Base-by-base conservation (phyloP, 35 echinoderm and acorn worm species). In the Amphiura filiformis region DNA sequence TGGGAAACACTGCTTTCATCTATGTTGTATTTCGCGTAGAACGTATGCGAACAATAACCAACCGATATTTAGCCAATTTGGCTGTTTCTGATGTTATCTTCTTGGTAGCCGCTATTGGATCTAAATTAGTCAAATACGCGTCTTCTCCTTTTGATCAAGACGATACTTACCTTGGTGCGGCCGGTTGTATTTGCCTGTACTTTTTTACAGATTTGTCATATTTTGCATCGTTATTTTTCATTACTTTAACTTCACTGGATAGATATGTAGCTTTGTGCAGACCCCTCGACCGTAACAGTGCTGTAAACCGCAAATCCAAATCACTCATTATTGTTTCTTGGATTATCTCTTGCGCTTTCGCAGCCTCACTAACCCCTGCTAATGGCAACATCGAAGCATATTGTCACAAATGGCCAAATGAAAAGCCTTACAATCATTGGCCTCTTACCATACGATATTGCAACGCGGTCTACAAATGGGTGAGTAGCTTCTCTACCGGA, bases 1-100 rank as follows among this genome's bases (percentile, higher is more conserved):
- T 90, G 32, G 87, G 76, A 33, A 97, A 97, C 57, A 36, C 92
- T 9, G 91, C 94, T 5, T 97, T 97, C 75, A 86, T 97, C 33
- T 86, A 81, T 83, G 94, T 97, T 9, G 94, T 97, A 34, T 84
- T 80, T 44, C 76, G 91, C 36, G 39, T 97, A 0, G 82, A 82
- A 20, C 38, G 82, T 5, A 97, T 97, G 94, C 57, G 91, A 31
- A 97, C 94, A 40, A 83, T 87, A 26, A 97, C 91, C 30, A 97
- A 97, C 57, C 82, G 87, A 75, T 97, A 97, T 39, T 44, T 97
- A 20, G 61, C 87, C 0, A 93, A 93, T 80, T 33, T 97, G 81
- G 94, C 94, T 7, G 70, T 93, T 0, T 83, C 90, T 33, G 94
- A 97, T 78, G 65, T 92, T 15, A 76, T 93, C 22, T 97, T 93